A percentile compares a stretch with the other conserved stretches of the same genome.
Evolutionary conservation across 2,888 invertebrate species (phyloP).

Genomic region (Blastobasis lacticolella): DNA sequence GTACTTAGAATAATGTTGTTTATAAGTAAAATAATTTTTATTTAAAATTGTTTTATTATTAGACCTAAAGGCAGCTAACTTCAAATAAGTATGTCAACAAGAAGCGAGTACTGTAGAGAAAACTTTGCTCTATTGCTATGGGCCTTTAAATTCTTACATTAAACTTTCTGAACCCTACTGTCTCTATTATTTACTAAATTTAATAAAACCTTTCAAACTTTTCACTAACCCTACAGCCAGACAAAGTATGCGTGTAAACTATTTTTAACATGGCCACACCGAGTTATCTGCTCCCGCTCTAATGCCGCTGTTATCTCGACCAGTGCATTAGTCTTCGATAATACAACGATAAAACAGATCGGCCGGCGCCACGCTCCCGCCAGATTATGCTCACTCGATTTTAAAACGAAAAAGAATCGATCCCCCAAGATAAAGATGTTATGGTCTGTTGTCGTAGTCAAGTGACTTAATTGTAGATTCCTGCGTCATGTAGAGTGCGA

Average conservation of each 20-base stretch:
- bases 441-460: conserved; percentile 57
- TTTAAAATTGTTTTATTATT: too few species aligned
- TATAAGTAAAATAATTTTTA: too few species aligned
- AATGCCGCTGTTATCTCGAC: conserved; percentile 60
- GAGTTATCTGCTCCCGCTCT: conserved; percentile 70
- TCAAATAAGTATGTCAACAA: too few species aligned
- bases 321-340: conserved; percentile 73
- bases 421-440: conserved; percentile 62
- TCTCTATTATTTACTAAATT: too few species aligned
- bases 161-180: too few species aligned
- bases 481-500: conserved; percentile 42
- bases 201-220: conserved; percentile 3
- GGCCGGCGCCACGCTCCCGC: conserved; percentile 67
- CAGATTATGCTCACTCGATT: conserved; percentile 61
- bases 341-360: conserved; percentile 68
- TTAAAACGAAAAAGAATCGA: conserved; percentile 65
- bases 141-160: too few species aligned
- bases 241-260: conserved; percentile 69
- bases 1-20: too few species aligned
- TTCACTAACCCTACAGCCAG: conserved; percentile 37
- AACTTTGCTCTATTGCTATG: too few species aligned
- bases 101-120: too few species aligned
- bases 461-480: conserved; percentile 67
- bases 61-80: too few species aligned
- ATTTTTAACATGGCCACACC: conserved; percentile 73